Base-by-base conservation (phyloP, 2,888 invertebrate genomes). In the Eupeodes latifasciatus region DNA sequence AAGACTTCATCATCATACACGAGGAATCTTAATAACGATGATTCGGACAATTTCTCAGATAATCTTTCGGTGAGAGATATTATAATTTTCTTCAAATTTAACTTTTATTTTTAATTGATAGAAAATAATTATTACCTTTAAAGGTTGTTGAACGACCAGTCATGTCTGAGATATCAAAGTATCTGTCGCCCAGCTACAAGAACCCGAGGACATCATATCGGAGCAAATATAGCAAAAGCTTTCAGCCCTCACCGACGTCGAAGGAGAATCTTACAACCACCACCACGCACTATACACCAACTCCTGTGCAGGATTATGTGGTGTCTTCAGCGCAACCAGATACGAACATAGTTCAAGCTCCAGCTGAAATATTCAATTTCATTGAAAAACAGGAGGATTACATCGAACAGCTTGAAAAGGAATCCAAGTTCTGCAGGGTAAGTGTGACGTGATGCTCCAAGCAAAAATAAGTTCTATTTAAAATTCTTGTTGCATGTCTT, bases 301-400 rank as follows among this genome's bases (percentile, higher is more conserved):
- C 92, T 0, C 91, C 92, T 0, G 90, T 93, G 0, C 76, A 89
- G 40, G 91, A 91, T 59, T 90, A 90, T 81, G 72, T 76, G n/a
- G 76, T 71, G 0, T 14, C 89, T 9, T 40, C 90, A 59, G 77
- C 94, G 91, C 92, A 95, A 92, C 90, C 44, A 81, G 90, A 62
- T 93, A 40, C 90, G 92, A 91, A 93, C 91, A 89, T 92, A 91
- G 66, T 94, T 91, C 64, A 95, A 92, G 90, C 95, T 91, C 94
- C 96, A 90, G 92, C 96, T 14, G 97, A 97, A 92, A 94, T 97
- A 62, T 95, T 97, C 92, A 95, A 96, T 90, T 97, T 97, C 91
- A 97, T 97, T 67, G 97, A 97, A 93, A 96, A 97, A 89, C 97
- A 98, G 91, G 97, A 97, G 91, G 97, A 97, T 91, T 97, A 98